Evolutionary conservation across 2,113 vertebrate genomes (phyloP), one percentile per base, ranked within the genome.

Genomic region (Boleophthalmus pectinirostris): DNA sequence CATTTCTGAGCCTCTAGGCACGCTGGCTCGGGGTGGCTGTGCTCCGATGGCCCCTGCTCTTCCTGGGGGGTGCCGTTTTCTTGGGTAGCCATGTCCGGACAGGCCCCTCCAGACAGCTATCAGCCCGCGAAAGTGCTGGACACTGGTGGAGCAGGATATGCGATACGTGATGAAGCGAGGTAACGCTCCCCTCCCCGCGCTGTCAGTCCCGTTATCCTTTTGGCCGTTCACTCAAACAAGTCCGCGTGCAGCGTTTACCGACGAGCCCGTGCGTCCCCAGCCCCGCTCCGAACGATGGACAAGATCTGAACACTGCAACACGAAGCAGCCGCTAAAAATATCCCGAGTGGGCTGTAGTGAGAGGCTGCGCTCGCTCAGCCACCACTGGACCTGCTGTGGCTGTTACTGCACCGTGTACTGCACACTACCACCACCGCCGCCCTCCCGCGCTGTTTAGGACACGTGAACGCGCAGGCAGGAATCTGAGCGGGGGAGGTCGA

Each of bases 1-100:
- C 96, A 98, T 91, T 95, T 94, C 91, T 96, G 96, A 1, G 96
- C 96, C 89, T 98, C 96, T 67, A 79, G 92, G 80, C 94, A 95
- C 63, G 95, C 96, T n/a, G 94, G 94, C 58, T 95, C 95, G 0
- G 95, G 93, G 49, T 82, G 86, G 14, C 83, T 92, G 18, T 88
- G 72, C 53, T 94, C 94, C 18, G 76, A 73, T 64, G 61, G 68
- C 67, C 69, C 82, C 15, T 57, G 18, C 23, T 83, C 71, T 69
- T 75, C 82, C 73, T 47, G 82, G 18, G 70, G 54, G 35, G 69
- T 58, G 29, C 66, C 68, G 29, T 72, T 64, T 47, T 66, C 65
- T 38, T 93, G 91, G 77, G 92, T 94, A 85, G 96, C 95, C 96
- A 97, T 97, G 83, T 92, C 73, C 72, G 45, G 73, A 18, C 49